Evolutionary conservation across 1,140 invertebrate species (phyloP), one percentile per base, ranked within the genome.

Genomic region (Schlechtendalia chinensis): DNA sequence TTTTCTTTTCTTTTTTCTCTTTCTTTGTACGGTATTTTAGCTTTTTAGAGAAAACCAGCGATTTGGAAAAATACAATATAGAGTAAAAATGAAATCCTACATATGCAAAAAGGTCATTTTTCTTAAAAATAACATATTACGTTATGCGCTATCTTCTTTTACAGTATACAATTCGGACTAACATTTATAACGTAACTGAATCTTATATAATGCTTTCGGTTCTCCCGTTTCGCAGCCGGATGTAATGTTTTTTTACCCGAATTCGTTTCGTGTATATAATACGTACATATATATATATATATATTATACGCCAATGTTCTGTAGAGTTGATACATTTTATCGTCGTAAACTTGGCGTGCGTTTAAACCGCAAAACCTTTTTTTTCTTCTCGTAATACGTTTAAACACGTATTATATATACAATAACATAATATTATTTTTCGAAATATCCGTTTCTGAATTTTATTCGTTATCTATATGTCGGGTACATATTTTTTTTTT

Each of bases 1-100:
- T 39, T 67, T 22, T 16, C 16, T 69, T 19, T 63, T 63, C 1
- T 39, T 45, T n/a, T 67, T 67, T 45, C 39, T 67, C 29, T 63
- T 8, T 22, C 22, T 47, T 67, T 45, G 32, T 19, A n/a, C 10
- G 19, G 3, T 53, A 54, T 72, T 53, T 71, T 69, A 14, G 65
- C 65, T 69, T 69, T 69, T 69, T 71, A 71, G 16, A n/a, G n/a
- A 71, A 71, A 69, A 47, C 5, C 22, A 47, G 12, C 47, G 39
- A 39, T 47, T 47, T 69, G 65, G 65, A 69, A 69, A 67, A 45
- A 67, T 45, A 22, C 17, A 45, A 5, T 67, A 19, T 1, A 24
- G 19, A 47, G 5, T n/a, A n/a, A 45, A 45, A 50, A 63, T 32
- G 8, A n/a, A n/a, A n/a, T n/a, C n/a, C n/a, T n/a, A n/a, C n/a